Conservation (phyloP, 2,113 vertebrate genomes). For the Pygathrix nemaeus region DNA sequence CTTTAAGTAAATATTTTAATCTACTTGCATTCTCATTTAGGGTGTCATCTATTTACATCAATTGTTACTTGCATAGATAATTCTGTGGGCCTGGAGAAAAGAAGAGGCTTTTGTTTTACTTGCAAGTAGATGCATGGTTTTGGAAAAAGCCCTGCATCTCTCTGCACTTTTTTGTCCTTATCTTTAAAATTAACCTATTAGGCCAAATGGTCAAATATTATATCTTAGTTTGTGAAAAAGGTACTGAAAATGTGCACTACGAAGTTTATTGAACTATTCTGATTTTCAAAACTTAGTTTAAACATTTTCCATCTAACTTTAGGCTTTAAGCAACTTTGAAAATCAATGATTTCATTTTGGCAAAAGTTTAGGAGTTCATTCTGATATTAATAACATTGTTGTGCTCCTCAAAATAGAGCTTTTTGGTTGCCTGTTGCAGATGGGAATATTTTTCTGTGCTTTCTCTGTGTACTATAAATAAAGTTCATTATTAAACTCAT, state of each 20-base stretch:
- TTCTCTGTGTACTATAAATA: slow-evolving; percentile 35
- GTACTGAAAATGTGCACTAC: background rate
- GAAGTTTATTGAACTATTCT: background rate
- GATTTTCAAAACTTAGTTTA: background rate
- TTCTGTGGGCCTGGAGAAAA: background rate
- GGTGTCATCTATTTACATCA: background rate
- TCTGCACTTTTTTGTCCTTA: background rate
- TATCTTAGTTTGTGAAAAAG: background rate
- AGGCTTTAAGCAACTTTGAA: background rate
- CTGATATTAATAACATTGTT: slow-evolving; percentile 7
- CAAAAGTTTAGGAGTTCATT: background rate
- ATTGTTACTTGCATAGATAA: background rate
- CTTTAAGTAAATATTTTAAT: background rate
- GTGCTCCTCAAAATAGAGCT: background rate
- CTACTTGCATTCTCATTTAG: background rate
- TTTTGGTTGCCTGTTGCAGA: background rate
- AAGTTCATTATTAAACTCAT: slow-evolving; percentile 40
- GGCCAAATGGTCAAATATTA: background rate
- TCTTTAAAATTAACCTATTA: background rate
- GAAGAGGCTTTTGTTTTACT: background rate
- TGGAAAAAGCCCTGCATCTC: background rate
- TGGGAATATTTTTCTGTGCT: background rate
- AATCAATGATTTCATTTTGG: slow-evolving; percentile 13
- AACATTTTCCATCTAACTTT: slow-evolving; percentile 3
- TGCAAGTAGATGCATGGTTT: background rate